Conservation (phyloP, 2,888 invertebrate species). For the Tiliacea aurago region DNA sequence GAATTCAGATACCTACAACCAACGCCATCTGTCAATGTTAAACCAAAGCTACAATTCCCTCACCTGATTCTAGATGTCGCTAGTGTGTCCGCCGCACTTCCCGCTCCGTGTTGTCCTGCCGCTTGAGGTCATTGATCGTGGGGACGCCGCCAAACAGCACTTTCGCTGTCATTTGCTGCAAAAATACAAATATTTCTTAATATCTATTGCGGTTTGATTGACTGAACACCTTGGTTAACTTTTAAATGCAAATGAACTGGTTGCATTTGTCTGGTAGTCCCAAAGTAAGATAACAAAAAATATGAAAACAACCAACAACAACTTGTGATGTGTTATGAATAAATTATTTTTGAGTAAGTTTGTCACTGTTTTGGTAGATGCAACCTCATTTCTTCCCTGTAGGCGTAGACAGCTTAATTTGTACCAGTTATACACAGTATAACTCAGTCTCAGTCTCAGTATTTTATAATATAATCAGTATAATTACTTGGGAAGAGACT, state of each 20-base stretch:
- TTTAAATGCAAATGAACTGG: conserved; percentile 17
- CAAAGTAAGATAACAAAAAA: no score
- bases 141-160: conserved; percentile 94
- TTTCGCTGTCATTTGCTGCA: conserved; percentile 93
- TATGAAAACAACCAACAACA: no score
- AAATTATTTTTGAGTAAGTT: not conserved
- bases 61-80: conserved; percentile 78
- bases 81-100: conserved; percentile 91
- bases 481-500: no score
- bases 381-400: conserved; percentile 16
- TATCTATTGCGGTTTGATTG: conserved; percentile 39
- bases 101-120: conserved; percentile 92
- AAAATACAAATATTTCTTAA: conserved; percentile 57
- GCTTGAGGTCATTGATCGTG: conserved; percentile 93
- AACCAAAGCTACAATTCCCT: conserved; percentile 45
- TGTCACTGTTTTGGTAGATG: conserved; percentile 20
- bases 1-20: not conserved
- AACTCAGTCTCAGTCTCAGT: no score
- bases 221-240: conserved; percentile 22
- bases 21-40: conserved; percentile 62
- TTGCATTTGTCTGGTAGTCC: not conserved
- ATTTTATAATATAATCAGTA: no score
- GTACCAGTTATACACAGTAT: not conserved
- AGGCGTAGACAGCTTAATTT: conserved; percentile 5
- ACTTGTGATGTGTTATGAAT: no score